Conservation (phyloP, 2,888 invertebrate species). For the Xylota segnis region DNA sequence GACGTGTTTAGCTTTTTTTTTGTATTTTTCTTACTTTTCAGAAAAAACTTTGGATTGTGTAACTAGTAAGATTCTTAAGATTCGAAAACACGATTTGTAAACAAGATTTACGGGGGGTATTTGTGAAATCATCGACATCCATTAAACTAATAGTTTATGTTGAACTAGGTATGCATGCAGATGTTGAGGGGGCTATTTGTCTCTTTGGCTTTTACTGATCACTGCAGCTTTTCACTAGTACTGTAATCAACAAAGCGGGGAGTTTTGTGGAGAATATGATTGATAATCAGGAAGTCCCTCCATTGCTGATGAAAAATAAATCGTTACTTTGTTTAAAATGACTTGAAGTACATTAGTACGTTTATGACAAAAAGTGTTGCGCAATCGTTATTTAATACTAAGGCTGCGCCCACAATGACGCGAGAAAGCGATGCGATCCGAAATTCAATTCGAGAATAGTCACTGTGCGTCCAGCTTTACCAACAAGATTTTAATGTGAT, state of each 20-base stretch:
- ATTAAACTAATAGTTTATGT: neutral
- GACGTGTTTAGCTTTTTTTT: slow-evolving; percentile 6
- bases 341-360: no score
- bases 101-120: slow-evolving; percentile 8
- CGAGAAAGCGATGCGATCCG: no score
- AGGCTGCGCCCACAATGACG: no score
- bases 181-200: neutral
- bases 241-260: neutral
- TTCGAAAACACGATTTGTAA: slow-evolving; percentile 7
- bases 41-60: neutral
- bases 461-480: no score
- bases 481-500: no score
- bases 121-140: slow-evolving; percentile 1
- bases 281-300: neutral
- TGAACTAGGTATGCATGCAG: no score
- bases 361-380: no score
- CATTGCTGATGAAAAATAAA: neutral
- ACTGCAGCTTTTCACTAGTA: no score
- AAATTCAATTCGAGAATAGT: no score
- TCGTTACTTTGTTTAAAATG: neutral
- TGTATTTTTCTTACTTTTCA: neutral
- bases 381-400: no score
- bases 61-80: slow-evolving; percentile 1
- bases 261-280: neutral
- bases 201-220: neutral